These are phyloP conservation scores for Orius laevigatus DNA, from an alignment of 1,140 invertebrate genomes.

Conservation along the genomic window DNA sequence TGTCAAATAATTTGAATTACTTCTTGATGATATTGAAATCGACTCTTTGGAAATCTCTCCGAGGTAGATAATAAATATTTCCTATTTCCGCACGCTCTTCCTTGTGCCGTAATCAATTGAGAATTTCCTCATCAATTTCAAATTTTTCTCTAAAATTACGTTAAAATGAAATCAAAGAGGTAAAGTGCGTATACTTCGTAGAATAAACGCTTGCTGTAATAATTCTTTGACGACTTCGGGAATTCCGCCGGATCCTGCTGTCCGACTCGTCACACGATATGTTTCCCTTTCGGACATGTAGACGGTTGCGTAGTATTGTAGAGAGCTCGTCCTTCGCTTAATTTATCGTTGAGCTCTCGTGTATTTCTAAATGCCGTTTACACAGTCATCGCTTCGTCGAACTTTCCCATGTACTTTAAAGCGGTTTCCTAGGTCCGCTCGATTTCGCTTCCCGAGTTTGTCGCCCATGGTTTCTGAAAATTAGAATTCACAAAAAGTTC, in stretches of 20 bases:
- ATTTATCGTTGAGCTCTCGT: conserved; percentile 68
- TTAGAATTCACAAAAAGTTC: too few relatives aligned
- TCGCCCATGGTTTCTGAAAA: conserved; percentile 69
- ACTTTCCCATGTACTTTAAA: conserved; percentile 97
- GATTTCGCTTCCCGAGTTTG: conserved; percentile 94
- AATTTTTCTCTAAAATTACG: conserved; percentile 59
- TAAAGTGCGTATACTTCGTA: conserved; percentile 67
- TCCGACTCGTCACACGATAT: conserved; percentile 67
- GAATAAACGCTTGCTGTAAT: conserved; percentile 71
- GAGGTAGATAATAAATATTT: conserved; percentile 81
- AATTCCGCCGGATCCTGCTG: conserved; percentile 90
- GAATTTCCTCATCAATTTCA: conserved; percentile 72
- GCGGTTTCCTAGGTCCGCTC: conserved; percentile 89
- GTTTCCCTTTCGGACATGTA: conserved; percentile 96
- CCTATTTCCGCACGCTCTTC: conserved; percentile 94
- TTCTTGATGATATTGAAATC: conserved; percentile 69
- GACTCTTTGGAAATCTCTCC: conserved; percentile 78
- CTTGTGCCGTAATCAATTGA: conserved; percentile 83
- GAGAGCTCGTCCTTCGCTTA: conserved; percentile 84
- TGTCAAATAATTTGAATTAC: conserved; percentile 27
- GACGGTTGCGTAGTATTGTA: conserved; percentile 91
- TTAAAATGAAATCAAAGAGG: too few relatives aligned
- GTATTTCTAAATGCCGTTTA: conserved; percentile 87
- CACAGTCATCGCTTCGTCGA: conserved; percentile 92
- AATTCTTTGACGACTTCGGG: conserved; percentile 85